These are phyloP conservation scores for Alviniconcha strummeri DNA, from an alignment of 2,888 invertebrate species.

Conservation along the genomic window DNA sequence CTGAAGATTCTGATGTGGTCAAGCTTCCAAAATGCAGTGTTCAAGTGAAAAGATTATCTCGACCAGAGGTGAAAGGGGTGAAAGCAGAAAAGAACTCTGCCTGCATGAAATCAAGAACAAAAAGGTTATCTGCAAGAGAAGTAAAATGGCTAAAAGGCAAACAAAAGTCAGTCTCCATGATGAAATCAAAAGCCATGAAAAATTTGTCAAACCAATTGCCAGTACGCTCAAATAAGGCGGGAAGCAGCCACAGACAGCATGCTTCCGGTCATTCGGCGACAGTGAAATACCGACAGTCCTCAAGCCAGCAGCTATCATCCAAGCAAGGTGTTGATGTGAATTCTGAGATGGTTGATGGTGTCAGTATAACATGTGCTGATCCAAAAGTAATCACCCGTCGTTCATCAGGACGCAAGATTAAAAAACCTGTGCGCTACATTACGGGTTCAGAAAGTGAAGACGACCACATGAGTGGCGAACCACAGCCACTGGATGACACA, in stretches of 20 bases:
- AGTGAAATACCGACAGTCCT: too few species aligned
- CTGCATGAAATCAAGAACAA: not conserved
- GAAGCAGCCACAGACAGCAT: too few species aligned
- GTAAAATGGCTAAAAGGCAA: not conserved
- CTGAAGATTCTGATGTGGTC: not conserved
- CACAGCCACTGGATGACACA: too few species aligned
- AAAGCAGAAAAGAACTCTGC: not conserved
- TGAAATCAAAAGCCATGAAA: too few species aligned
- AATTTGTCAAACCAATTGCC: too few species aligned
- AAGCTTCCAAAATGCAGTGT: not conserved
- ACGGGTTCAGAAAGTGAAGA: conserved; percentile 21
- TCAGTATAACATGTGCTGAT: too few species aligned
- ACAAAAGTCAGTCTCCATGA: not conserved
- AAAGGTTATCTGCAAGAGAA: not conserved
- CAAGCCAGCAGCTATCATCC: too few species aligned
- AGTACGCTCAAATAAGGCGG: too few species aligned
- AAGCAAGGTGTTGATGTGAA: too few species aligned
- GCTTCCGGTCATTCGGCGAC: too few species aligned
- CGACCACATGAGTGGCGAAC: not conserved
- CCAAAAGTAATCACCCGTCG: too few species aligned
- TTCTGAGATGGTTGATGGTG: too few species aligned
- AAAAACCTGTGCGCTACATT: conserved; percentile 2
- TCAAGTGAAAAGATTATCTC: conserved; percentile 1
- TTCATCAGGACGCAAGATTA: conserved; percentile 17
- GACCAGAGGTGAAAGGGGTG: not conserved